Conservation (phyloP, 2,888 invertebrate genomes). For the Nipponacmea schrenckii region DNA sequence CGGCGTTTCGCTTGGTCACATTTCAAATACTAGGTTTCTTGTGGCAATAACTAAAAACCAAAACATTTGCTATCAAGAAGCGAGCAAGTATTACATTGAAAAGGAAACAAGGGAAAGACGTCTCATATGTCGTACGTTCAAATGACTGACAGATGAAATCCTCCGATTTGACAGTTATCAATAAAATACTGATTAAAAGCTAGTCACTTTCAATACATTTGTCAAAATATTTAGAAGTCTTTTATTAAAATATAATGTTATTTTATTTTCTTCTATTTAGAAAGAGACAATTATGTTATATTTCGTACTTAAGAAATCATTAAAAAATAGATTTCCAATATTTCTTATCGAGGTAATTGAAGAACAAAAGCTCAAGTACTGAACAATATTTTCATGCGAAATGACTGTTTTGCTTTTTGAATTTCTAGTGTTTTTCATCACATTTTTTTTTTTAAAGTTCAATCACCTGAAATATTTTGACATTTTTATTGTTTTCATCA, state of each 20-base stretch:
- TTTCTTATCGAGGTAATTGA: too few species aligned
- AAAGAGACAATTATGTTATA: too few species aligned
- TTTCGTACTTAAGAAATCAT: too few species aligned
- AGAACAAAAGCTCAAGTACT: too few species aligned
- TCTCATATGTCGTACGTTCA: not conserved
- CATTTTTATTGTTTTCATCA: too few species aligned
- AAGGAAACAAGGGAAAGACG: not conserved
- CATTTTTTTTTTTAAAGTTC: too few species aligned
- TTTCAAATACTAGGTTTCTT: conserved; percentile 2
- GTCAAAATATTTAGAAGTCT: conserved; percentile 5
- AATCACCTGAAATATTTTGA: too few species aligned
- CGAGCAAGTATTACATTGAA: not conserved
- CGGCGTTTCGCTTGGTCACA: not conserved
- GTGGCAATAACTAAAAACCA: not conserved
- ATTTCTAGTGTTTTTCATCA: too few species aligned
- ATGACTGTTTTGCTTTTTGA: too few species aligned
- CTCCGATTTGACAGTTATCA: not conserved
- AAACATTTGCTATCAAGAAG: conserved; percentile 8
- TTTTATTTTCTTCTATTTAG: too few species aligned
- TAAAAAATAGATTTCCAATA: too few species aligned
- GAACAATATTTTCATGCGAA: too few species aligned
- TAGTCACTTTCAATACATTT: conserved; percentile 4
- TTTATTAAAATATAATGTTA: not conserved
- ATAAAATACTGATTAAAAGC: conserved; percentile 1
- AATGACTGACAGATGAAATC: conserved; percentile 2